These are phyloP conservation scores for Uria lomvia DNA, from an alignment of 2,113 vertebrate genomes.

Conservation along the genomic window DNA sequence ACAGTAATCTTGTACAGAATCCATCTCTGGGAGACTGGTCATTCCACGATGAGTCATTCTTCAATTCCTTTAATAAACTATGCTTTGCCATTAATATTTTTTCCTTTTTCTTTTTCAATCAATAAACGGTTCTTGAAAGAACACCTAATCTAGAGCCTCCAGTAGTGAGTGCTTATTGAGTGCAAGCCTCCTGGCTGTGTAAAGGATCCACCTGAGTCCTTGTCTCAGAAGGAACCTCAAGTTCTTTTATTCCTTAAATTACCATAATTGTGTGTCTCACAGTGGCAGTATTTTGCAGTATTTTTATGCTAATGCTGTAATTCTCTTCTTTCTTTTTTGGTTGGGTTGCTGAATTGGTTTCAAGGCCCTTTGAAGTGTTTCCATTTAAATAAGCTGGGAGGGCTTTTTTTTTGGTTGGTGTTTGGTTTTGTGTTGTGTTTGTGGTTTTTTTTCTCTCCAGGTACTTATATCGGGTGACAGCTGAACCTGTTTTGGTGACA, in stretches of 20 bases:
- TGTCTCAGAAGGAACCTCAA: neutral
- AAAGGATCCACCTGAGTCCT: neutral
- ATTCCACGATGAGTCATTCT: neutral
- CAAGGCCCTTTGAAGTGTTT: conserved; percentile 10
- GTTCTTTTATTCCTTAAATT: conserved; percentile 25
- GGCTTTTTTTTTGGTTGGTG: rapidly evolving
- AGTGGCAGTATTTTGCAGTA: conserved; percentile 26
- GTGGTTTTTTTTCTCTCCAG: neutral
- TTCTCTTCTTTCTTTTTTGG: neutral
- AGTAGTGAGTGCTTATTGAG: neutral
- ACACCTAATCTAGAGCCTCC: neutral
- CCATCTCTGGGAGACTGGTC: neutral
- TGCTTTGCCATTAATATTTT: neutral
- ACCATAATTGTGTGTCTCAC: neutral
- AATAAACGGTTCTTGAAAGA: neutral
- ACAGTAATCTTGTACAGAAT: neutral
- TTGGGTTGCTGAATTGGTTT: neutral
- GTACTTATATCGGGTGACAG: neutral
- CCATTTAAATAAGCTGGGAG: neutral
- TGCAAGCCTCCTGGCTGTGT: neutral
- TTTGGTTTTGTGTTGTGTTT: neutral
- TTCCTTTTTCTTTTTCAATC: neutral
- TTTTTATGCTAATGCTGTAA: conserved; percentile 35
- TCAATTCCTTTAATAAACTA: neutral
- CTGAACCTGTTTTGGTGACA: neutral